Percentiles rank a stretch among this genome's conserved stretches.
These are phyloP conservation scores for Stichodactyla mertensii DNA, from an alignment of 64 coral and sea anemone species.

Conservation along the genomic window DNA sequence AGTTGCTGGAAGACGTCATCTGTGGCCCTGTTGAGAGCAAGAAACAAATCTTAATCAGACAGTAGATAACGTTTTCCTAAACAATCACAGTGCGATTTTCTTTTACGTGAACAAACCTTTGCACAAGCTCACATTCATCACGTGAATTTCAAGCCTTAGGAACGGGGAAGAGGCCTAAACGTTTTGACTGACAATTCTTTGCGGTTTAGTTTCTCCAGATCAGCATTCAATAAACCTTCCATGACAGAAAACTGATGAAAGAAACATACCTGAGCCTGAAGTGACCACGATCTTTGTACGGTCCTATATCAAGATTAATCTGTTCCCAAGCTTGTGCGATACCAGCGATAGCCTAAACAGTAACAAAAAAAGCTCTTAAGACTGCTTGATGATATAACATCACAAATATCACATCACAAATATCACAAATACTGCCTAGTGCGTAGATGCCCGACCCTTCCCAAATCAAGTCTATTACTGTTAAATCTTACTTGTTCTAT, in stretches of 20 bases:
- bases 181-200: too few species aligned
- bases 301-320: constrained; percentile 87
- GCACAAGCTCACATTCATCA: too few species aligned
- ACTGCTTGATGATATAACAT: background rate
- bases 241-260: background rate
- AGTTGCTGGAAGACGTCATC: constrained; percentile 94
- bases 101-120: too few species aligned
- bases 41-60: background rate
- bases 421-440: too few species aligned
- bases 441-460: too few species aligned
- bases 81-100: too few species aligned
- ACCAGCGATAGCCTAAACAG: constrained; percentile 60
- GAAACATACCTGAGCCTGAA: constrained; percentile 73
- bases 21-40: constrained; percentile 59
- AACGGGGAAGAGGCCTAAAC: too few species aligned
- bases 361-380: background rate
- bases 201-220: background rate
- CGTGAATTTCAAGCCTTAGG: too few species aligned
- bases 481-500: too few species aligned
- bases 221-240: background rate
- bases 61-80: background rate
- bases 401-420: background rate
- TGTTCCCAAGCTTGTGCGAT: constrained; percentile 86
- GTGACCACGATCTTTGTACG: constrained; percentile 97
- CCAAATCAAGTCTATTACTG: too few species aligned